Evolutionary conservation across 1,140 invertebrate species (phyloP).

Genomic region (Cherax quadricarinatus): DNA sequence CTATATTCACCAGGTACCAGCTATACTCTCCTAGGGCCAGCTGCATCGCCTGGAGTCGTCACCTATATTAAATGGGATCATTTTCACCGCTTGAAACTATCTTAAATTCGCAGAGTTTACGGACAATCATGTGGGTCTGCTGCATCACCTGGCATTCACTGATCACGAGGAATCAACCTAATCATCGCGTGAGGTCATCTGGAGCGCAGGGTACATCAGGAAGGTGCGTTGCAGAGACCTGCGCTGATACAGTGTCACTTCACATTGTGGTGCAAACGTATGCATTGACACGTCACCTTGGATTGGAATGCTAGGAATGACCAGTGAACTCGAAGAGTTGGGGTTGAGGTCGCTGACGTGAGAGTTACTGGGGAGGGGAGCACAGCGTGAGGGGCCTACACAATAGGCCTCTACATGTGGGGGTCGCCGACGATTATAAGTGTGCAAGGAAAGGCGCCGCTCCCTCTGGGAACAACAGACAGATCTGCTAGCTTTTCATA

Average conservation of each 20-base stretch:
- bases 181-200: too few species aligned
- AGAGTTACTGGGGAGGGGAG: not conserved
- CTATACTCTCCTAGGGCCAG: not conserved
- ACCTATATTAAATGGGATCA: not conserved
- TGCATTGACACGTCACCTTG: not conserved
- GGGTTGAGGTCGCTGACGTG: not conserved
- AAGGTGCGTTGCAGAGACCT: not conserved
- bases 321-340: too few species aligned
- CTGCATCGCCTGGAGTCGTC: not conserved
- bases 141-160: too few species aligned
- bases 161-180: too few species aligned
- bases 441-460: not conserved
- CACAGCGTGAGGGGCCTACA: too few species aligned
- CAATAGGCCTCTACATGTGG: not conserved
- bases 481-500: slow-evolving; percentile 1
- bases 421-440: not conserved
- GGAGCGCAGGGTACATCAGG: not conserved
- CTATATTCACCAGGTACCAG: not conserved
- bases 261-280: not conserved
- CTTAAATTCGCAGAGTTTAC: too few species aligned
- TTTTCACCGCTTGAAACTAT: too few species aligned
- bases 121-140: too few species aligned
- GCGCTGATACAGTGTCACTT: not conserved
- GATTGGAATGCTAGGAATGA: not conserved
- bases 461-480: slow-evolving; percentile 23